Conservation (phyloP, 2,113 vertebrate species). For the Phyllostomus discolor region DNA sequence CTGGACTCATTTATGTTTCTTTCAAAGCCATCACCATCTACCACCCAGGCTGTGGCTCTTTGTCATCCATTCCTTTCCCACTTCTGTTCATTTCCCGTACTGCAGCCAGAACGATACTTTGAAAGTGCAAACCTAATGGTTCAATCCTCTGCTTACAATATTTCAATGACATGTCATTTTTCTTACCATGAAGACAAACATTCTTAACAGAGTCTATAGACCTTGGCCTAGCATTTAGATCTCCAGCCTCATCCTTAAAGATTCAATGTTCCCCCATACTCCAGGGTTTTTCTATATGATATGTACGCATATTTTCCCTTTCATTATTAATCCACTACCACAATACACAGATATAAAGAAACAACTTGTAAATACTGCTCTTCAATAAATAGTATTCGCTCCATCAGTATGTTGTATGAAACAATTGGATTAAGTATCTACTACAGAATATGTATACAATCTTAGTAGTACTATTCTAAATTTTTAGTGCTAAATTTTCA, state of each 20-base stretch:
- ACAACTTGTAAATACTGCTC: background rate
- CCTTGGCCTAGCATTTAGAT: background rate
- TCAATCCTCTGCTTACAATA: background rate
- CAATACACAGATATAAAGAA: background rate
- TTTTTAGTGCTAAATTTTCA: background rate
- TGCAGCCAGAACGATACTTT: background rate
- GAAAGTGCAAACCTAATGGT: background rate
- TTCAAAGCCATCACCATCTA: background rate
- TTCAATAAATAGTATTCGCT: background rate
- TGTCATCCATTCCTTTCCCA: background rate
- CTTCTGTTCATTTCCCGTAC: background rate
- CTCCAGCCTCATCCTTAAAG: background rate
- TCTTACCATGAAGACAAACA: background rate
- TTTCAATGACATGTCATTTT: background rate
- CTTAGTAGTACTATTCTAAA: background rate
- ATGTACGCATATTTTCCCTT: background rate
- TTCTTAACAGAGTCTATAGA: background rate
- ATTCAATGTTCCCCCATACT: rapidly evolving
- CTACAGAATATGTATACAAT: background rate
- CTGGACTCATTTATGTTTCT: background rate
- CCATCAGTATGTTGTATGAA: background rate
- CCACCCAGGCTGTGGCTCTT: background rate
- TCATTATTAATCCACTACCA: background rate
- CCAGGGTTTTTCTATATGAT: background rate
- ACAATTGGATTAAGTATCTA: background rate